Evolutionary conservation across 2,888 invertebrate species (phyloP).

Genomic region (Noctua comes): DNA sequence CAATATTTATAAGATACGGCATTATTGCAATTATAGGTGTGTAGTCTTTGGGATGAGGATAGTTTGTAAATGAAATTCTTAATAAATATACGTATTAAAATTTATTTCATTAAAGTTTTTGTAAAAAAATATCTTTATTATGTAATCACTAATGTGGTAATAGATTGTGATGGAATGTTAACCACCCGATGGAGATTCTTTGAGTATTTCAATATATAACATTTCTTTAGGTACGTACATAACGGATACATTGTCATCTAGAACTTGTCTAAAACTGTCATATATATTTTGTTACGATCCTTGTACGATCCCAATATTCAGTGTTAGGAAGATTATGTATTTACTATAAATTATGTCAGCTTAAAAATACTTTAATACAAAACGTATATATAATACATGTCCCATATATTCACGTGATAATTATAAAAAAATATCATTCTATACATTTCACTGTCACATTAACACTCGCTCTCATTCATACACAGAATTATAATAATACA

Average conservation of each 20-base stretch:
- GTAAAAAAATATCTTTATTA: slow-evolving; percentile 85
- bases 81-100: slow-evolving; percentile 78
- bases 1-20: neutral
- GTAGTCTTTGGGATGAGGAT: neutral
- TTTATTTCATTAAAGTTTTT: slow-evolving; percentile 83
- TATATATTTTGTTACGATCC: slow-evolving; percentile 62
- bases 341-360: slow-evolving; percentile 75
- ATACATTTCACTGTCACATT: slow-evolving; percentile 72
- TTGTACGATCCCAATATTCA: slow-evolving; percentile 54
- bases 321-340: slow-evolving; percentile 71
- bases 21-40: neutral
- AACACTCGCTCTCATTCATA: slow-evolving; percentile 73
- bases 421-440: slow-evolving; percentile 74
- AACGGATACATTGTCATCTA: slow-evolving; percentile 55
- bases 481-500: slow-evolving; percentile 78
- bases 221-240: slow-evolving; percentile 61
- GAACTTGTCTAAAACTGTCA: slow-evolving; percentile 60
- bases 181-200: slow-evolving; percentile 77
- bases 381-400: slow-evolving; percentile 79
- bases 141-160: slow-evolving; percentile 86
- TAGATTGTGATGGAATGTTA: slow-evolving; percentile 86
- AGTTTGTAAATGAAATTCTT: slow-evolving; percentile 58
- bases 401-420: slow-evolving; percentile 65
- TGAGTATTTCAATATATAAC: slow-evolving; percentile 79
- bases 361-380: slow-evolving; percentile 78